Evolutionary conservation across 64 coral and sea anemone genomes (phyloP).

Genomic region (Astreopora myriophthalma): DNA sequence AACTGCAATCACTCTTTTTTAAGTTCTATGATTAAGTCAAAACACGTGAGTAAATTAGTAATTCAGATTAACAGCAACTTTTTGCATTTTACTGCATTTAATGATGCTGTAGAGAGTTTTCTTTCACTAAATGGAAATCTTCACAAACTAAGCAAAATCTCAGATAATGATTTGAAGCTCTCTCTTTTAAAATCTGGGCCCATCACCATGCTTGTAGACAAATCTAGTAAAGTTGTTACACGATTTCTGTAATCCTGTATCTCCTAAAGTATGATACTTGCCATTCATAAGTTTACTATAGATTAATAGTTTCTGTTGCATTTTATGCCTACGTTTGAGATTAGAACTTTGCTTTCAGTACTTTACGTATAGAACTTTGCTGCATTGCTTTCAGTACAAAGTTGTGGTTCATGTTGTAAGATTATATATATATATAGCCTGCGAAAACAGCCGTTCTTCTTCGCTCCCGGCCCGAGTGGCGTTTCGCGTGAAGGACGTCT

Average conservation of each 20-base stretch:
- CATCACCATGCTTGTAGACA: constrained; percentile 18
- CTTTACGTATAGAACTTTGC: too few species aligned
- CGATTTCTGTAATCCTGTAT: background rate
- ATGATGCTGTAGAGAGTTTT: constrained; percentile 36
- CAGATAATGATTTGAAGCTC: constrained; percentile 49
- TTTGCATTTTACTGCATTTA: constrained; percentile 42
- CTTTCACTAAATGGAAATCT: constrained; percentile 31
- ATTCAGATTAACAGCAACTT: constrained; percentile 33
- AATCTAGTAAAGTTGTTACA: background rate
- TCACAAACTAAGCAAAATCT: constrained; percentile 30
- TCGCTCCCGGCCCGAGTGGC: too few species aligned
- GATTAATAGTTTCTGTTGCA: constrained; percentile 1
- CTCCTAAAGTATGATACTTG: background rate
- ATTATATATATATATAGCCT: background rate
- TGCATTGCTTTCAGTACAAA: background rate
- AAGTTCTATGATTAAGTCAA: constrained; percentile 38
- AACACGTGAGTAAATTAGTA: constrained; percentile 32
- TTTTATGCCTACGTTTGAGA: background rate
- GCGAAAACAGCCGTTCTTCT: too few species aligned
- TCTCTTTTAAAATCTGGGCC: constrained; percentile 51
- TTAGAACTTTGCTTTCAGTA: background rate
- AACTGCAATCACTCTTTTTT: constrained; percentile 43
- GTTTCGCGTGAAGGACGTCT: too few species aligned
- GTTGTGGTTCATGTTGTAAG: background rate
- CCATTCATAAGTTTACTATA: constrained; percentile 1